Percentiles rank a stretch among this genome's conserved stretches.
Conservation (phyloP, 92 coral and sea anemone genomes). For the Zoanthus sansibaricus region DNA sequence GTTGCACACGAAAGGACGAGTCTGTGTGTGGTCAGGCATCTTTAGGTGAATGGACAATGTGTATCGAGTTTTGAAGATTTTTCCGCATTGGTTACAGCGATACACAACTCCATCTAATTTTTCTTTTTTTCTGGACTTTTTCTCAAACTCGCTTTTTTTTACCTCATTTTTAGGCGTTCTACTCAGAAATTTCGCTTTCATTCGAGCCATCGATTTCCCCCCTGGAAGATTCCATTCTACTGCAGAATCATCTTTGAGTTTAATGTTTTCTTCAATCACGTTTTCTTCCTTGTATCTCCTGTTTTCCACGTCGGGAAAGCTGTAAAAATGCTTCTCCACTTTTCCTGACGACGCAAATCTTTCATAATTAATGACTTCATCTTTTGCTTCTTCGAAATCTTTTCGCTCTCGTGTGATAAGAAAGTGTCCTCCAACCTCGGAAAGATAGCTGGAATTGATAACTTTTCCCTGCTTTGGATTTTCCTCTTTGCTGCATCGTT, state of each 20-base stretch:
- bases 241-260: neutral
- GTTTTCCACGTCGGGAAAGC: constrained; percentile 27
- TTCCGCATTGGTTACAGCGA: constrained; percentile 96
- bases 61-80: constrained; percentile 93
- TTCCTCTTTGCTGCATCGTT: constrained; percentile 23
- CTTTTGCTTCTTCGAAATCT: constrained; percentile 69
- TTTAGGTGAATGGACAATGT: constrained; percentile 92
- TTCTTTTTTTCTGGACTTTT: constrained; percentile 62
- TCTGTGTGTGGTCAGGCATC: constrained; percentile 98
- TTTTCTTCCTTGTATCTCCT: neutral
- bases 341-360: constrained; percentile 76
- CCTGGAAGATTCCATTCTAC: constrained; percentile 2
- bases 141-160: constrained; percentile 57
- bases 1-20: constrained; percentile 96
- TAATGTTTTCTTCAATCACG: neutral
- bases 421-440: constrained; percentile 59
- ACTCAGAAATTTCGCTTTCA: constrained; percentile 26
- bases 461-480: constrained; percentile 31
- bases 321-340: constrained; percentile 28
- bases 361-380: constrained; percentile 97
- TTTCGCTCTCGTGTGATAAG: constrained; percentile 71
- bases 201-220: neutral
- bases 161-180: constrained; percentile 17
- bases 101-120: constrained; percentile 72
- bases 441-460: constrained; percentile 71